Percentiles rank a stretch among this genome's conserved stretches.
These are phyloP conservation scores for Eubasilissa splendida DNA, from an alignment of 2,888 invertebrate genomes.

Conservation along the genomic window DNA sequence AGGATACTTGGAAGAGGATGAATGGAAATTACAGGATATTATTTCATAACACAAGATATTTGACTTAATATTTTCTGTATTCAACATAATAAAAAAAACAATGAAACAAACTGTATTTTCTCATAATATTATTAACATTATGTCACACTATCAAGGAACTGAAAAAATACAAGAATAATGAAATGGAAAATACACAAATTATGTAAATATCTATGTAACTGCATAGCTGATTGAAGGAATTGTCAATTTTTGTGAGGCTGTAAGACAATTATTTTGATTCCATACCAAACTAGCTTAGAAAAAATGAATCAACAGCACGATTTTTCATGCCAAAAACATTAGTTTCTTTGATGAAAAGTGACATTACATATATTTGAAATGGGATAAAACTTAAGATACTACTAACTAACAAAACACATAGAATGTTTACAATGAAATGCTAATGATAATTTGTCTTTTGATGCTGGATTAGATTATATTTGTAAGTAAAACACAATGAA, in stretches of 20 bases:
- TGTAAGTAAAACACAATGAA: constrained; percentile 12
- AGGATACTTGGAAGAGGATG: no score
- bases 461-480: constrained; percentile 41
- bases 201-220: not conserved
- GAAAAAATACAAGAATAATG: no score
- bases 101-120: constrained; percentile 37
- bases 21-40: not conserved
- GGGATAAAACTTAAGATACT: constrained; percentile 41
- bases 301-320: no score
- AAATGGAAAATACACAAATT: not conserved
- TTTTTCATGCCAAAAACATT: no score
- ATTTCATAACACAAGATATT: constrained; percentile 1
- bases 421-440: constrained; percentile 50
- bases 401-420: constrained; percentile 29
- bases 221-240: no score
- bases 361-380: not conserved
- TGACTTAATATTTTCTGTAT: constrained; percentile 35
- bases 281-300: no score
- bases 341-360: no score
- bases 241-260: no score
- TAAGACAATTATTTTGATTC: no score
- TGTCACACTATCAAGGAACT: constrained; percentile 16
- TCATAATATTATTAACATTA: constrained; percentile 11
- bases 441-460: constrained; percentile 52
- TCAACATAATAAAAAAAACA: constrained; percentile 37